Percentiles rank a stretch among this genome's conserved stretches.
These are phyloP conservation scores for Zaprionus kolodkinae DNA, from an alignment of 1,140 invertebrate species.

Conservation along the genomic window DNA sequence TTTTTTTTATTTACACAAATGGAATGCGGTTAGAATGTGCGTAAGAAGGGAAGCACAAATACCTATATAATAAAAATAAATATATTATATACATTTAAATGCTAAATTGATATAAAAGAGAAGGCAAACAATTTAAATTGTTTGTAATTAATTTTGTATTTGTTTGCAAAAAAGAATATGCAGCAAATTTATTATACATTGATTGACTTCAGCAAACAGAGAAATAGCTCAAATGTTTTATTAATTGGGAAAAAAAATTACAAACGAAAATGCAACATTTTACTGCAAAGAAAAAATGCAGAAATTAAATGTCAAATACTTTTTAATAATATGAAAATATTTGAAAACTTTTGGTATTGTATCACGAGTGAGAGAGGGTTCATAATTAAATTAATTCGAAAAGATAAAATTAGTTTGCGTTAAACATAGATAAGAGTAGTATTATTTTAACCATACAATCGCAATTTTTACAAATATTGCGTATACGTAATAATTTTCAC, in stretches of 20 bases:
- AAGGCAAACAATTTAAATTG: not conserved
- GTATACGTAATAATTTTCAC: not conserved
- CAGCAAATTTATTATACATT: not conserved
- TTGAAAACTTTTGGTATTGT: not conserved
- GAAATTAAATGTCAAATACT: not conserved
- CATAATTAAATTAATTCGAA: no score
- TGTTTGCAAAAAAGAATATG: not conserved
- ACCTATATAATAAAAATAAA: not conserved
- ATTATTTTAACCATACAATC: not conserved
- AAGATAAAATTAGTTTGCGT: no score
- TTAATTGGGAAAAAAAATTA: not conserved
- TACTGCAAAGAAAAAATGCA: not conserved
- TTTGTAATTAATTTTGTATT: constrained; percentile 1
- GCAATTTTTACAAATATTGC: not conserved
- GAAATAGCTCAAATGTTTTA: not conserved
- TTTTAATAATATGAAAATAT: not conserved
- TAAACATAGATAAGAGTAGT: no score
- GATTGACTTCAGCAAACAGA: not conserved
- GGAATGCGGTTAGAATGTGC: not conserved
- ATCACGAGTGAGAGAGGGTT: no score
- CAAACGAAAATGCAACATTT: not conserved
- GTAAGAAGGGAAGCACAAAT: not conserved
- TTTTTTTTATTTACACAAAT: not conserved
- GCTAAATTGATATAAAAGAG: not conserved
- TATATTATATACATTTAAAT: not conserved